Base-by-base conservation (phyloP, 1,140 invertebrate genomes). In the Atta colombica region DNA sequence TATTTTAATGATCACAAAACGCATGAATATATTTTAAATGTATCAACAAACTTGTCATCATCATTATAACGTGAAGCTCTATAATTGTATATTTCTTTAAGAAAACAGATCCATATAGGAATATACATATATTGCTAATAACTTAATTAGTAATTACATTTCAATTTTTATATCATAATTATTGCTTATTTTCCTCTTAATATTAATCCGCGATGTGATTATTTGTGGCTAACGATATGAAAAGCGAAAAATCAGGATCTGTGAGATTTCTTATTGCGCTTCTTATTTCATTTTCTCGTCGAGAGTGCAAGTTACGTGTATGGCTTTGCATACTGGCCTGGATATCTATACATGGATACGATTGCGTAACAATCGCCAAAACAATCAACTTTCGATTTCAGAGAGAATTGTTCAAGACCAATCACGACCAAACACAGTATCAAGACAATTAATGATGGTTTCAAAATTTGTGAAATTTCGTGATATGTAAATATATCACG, bases 211-310 rank as follows among this genome's bases (percentile, higher is more conserved):
- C 8, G 25, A 25, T 25, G 0, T 25, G 25, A 25, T 68, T 4
- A 35, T 78, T 66, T 25, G 7, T 14, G 63, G 0, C 31, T 66
- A 39, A 66, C 18, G n/a, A 58, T 58, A 35, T 71, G 31, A 66
- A 81, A 81, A 71, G 65, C 18, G 35, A 35, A 58, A 81, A 81
- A 81, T 81, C 35, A 10, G 49, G 16, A 71, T 58, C 18, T n/a
- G 6, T 16, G 21, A 71, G 49, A 45, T 51, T 45, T 5, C 35
- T 81, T 58, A 55, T 81, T 14, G 16, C 35, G 18, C 10, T 21
- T 10, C 28, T 25, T 25, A 81, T 71, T 81, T 69, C 31, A 81
- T 51, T 81, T 81, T 53, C 78, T 81, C 25, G 16, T 71, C 31
- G 21, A 81, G 53, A 81, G 49, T 25, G 28, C 21, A 1, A 81